Base-by-base conservation (phyloP, 2,113 vertebrate genomes). In the Megaptera novaeangliae region DNA sequence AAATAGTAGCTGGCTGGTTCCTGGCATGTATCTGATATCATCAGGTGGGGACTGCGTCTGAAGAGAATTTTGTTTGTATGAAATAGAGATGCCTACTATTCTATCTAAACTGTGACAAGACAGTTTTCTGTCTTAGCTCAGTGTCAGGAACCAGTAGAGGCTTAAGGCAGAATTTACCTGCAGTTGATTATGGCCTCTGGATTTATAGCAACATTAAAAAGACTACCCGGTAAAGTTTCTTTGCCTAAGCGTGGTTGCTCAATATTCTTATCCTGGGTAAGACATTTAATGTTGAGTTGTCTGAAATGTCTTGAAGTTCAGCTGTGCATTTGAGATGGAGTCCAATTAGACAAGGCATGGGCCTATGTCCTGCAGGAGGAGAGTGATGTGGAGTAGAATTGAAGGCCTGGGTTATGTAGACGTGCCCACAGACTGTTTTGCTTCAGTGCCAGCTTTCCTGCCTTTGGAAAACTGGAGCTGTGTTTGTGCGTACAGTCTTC, bases 11-110 rank as follows among this genome's bases (percentile, higher is more conserved):
- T 46, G 34, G 7, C 78, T 88, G 8, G 27, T 49, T 95, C n/a
- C 69, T 92, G 77, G 49, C 44, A 85, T 66, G 17, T 61, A 55
- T 71, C 59, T 94, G 78, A 92, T 94, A 49, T 83, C 39, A 36
- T 95, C 85, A 83, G 59, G 25, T 95, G 25, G 89, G 59, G 18
- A 78, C 18, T 75, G 20, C 3, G 57, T 87, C 69, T 93, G 90
- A 84, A 89, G 68, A 95, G n/a, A 77, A 74, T 74, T 95, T 94
- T 94, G 39, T 95, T 89, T 93, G 49, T 74, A 31, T 95, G 66
- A 69, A 64, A 64, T 46, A 69, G 66, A 80, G 34, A 44, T 91
- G 46, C 34, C 87, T 88, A 49, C 52, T 36, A 10, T 49, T 80
- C 84, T 57, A 36, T 36, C 20, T 64, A 46, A 91, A 80, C 9